A percentile compares a stretch with the other conserved stretches of the same genome.
Evolutionary conservation across 2,797 vertebrate species (phyloP).

Genomic region (Eurystomus glaucurus): DNA sequence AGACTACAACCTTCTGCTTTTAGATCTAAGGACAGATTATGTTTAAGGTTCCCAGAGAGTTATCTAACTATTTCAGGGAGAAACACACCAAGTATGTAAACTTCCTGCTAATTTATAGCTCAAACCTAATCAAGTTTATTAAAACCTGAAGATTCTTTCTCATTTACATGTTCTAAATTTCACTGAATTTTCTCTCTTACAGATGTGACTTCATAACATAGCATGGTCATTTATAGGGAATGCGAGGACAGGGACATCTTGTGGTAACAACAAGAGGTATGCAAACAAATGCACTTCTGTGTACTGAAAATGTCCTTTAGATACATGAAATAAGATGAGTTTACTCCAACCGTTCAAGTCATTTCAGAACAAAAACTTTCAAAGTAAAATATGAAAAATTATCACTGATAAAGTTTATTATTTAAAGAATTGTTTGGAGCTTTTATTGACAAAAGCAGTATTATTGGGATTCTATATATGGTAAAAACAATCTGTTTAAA

Average conservation of each 20-base stretch:
- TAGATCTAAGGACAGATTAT: not conserved
- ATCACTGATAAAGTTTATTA: not conserved
- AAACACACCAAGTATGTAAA: not conserved
- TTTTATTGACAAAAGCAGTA: not conserved
- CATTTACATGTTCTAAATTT: not conserved
- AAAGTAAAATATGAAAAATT: not conserved
- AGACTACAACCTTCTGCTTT: not conserved
- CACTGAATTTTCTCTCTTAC: not conserved
- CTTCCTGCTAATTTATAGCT: not conserved
- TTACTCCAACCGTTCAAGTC: not conserved
- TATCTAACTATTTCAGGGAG: not conserved
- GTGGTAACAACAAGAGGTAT: not conserved
- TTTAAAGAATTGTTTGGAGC: not conserved
- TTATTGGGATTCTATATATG: not conserved
- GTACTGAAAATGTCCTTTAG: not conserved
- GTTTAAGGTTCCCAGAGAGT: not conserved
- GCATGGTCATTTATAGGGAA: not conserved
- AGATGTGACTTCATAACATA: not conserved
- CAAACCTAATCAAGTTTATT: not conserved
- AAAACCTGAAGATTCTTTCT: not conserved
- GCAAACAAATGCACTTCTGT: not conserved
- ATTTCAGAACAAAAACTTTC: not conserved
- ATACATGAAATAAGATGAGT: not conserved
- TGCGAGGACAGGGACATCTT: conserved; percentile 51
- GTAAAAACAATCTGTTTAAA: not conserved